phyloP scores from a whole-genome alignment of 1,140 invertebrate genomes.

The Solenopsis fugax region DNA sequence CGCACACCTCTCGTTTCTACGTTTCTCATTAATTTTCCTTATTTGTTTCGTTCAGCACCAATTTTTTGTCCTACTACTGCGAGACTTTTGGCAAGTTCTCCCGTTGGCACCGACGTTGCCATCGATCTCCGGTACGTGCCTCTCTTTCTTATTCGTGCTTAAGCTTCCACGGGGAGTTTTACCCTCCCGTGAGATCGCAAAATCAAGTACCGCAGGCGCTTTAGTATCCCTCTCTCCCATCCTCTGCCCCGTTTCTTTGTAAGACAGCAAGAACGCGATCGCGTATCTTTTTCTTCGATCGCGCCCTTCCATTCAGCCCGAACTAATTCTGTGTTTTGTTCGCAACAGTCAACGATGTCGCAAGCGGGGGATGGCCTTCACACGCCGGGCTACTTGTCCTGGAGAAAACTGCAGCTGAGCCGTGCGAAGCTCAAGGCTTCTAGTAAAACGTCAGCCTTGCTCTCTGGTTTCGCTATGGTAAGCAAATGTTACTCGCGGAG shows the following conservation, averaged over 20 bases:
- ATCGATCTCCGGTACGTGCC: constrained; percentile 79
- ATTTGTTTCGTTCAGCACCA: constrained; percentile 84
- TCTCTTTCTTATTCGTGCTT: constrained; percentile 68
- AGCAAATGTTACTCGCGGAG: not conserved
- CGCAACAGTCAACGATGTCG: constrained; percentile 88
- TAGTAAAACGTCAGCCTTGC: constrained; percentile 97
- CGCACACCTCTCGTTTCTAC: not conserved
- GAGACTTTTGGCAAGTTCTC: constrained; percentile 83
- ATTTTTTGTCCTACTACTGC: constrained; percentile 81
- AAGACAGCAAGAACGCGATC: not conserved
- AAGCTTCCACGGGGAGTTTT: constrained; percentile 36
- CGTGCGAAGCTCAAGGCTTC: constrained; percentile 98
- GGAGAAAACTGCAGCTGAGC: constrained; percentile 96
- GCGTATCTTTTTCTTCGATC: not conserved
- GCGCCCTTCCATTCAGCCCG: not conserved
- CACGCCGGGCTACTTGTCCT: constrained; percentile 94
- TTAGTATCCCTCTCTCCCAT: not conserved
- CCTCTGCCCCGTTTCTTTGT: not conserved
- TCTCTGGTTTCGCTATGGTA: constrained; percentile 99
- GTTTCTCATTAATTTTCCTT: constrained; percentile 69
- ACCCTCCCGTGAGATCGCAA: constrained; percentile 11
- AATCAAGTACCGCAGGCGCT: constrained; percentile 12
- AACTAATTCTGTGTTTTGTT: constrained; percentile 49
- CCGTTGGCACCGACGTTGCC: constrained; percentile 82
- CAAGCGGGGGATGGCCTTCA: constrained; percentile 92